Conservation (phyloP, 2,797 vertebrate genomes). For the Mareca penelope region DNA sequence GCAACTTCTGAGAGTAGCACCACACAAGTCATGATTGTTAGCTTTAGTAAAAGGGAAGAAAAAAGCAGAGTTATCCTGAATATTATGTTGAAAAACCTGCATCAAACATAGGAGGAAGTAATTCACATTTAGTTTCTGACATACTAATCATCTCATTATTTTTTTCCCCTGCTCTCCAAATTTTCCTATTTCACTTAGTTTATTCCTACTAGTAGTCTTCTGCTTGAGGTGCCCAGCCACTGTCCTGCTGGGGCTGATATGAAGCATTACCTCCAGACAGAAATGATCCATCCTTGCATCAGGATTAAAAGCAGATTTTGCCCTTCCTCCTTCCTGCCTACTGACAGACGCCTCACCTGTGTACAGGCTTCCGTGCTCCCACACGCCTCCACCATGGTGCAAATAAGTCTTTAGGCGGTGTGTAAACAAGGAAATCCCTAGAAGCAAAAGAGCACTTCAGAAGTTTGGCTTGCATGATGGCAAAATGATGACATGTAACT, state of each 20-base stretch:
- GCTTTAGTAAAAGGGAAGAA: neutral
- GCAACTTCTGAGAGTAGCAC: conserved; percentile 12
- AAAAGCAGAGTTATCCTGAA: neutral
- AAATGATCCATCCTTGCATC: neutral
- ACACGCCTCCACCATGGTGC: neutral
- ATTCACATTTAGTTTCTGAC: neutral
- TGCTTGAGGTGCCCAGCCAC: neutral
- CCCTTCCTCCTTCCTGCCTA: neutral
- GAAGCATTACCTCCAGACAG: neutral
- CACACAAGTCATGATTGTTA: neutral
- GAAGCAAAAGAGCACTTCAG: neutral
- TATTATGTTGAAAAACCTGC: neutral
- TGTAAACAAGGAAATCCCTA: conserved; percentile 46
- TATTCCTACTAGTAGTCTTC: neutral
- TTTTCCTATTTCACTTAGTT: neutral
- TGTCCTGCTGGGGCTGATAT: neutral
- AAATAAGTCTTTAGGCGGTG: neutral
- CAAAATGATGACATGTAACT: conserved; percentile 2
- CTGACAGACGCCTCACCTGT: neutral
- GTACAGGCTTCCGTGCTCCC: neutral
- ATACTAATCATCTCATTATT: neutral
- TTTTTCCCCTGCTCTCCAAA: neutral
- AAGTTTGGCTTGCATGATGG: neutral
- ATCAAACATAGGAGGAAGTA: neutral
- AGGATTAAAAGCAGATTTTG: neutral